Conservation (phyloP, 2,888 invertebrate species). For the Podabrus alpinus region DNA sequence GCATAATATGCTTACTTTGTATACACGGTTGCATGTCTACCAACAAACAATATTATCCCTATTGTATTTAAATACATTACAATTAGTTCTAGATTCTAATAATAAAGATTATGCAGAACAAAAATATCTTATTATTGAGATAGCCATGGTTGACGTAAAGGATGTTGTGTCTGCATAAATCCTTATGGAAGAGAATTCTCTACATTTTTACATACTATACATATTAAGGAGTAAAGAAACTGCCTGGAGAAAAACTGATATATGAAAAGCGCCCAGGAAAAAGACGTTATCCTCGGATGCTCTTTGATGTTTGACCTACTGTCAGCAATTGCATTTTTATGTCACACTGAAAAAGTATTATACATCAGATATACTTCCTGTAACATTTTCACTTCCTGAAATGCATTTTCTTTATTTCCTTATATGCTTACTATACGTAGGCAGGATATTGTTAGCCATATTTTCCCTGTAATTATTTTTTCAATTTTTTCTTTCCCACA, state of each 20-base stretch:
- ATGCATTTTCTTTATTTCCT: too few species aligned
- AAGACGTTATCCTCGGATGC: not conserved
- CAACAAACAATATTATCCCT: not conserved
- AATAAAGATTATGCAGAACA: too few species aligned
- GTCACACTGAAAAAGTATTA: not conserved
- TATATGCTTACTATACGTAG: too few species aligned
- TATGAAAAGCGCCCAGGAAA: not conserved
- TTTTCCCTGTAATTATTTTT: too few species aligned
- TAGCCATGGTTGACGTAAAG: not conserved
- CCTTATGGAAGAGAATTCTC: not conserved
- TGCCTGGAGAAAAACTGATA: not conserved
- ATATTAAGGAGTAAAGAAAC: not conserved
- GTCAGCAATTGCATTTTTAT: not conserved
- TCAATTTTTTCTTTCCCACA: too few species aligned
- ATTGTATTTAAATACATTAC: not conserved
- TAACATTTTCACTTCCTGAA: not conserved
- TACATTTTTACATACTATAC: not conserved
- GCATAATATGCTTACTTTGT: conserved; percentile 24
- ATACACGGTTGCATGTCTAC: conserved; percentile 3
- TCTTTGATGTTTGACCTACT: not conserved
- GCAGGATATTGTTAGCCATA: too few species aligned
- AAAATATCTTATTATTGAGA: not conserved
- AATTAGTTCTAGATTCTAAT: not conserved
- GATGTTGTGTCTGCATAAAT: not conserved
- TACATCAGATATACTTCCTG: not conserved